These are phyloP conservation scores for Cataglyphis cursor DNA, from an alignment of 2,888 invertebrate genomes.

Conservation along the genomic window DNA sequence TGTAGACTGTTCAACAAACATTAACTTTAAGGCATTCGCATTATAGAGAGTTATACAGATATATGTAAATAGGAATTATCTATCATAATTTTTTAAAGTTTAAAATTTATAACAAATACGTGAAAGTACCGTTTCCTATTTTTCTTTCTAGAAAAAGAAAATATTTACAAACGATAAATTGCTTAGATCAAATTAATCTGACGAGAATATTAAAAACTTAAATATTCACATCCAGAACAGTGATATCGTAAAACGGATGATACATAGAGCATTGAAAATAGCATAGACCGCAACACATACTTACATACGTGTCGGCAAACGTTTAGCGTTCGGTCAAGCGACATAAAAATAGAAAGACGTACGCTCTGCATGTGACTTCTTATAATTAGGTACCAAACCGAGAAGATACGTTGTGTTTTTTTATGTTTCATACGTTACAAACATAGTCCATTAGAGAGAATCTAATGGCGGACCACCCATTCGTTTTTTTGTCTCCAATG, in stretches of 20 bases:
- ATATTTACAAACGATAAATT: not conserved
- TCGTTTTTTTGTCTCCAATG: constrained; percentile 57
- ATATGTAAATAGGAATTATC: not conserved
- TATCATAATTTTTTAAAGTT: not conserved
- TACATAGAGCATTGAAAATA: constrained; percentile 71
- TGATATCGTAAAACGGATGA: constrained; percentile 12
- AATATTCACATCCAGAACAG: not conserved
- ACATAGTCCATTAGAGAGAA: constrained; percentile 71
- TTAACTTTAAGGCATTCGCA: not conserved
- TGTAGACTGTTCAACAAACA: not conserved
- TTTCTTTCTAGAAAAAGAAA: not conserved
- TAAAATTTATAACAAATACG: not conserved
- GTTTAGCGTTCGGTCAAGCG: constrained; percentile 83
- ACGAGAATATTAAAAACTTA: not conserved
- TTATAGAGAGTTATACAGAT: not conserved
- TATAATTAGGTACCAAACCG: constrained; percentile 85
- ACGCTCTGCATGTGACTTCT: constrained; percentile 86
- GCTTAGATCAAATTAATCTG: not conserved
- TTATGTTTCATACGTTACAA: constrained; percentile 78
- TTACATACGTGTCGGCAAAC: constrained; percentile 69
- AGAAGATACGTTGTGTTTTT: constrained; percentile 75
- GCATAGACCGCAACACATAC: constrained; percentile 68
- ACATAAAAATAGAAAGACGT: constrained; percentile 85
- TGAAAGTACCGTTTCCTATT: not conserved
- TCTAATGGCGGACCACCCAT: constrained; percentile 69